Evolutionary conservation across 2,888 invertebrate species (phyloP).

Genomic region (Drosophila prolongata): DNA sequence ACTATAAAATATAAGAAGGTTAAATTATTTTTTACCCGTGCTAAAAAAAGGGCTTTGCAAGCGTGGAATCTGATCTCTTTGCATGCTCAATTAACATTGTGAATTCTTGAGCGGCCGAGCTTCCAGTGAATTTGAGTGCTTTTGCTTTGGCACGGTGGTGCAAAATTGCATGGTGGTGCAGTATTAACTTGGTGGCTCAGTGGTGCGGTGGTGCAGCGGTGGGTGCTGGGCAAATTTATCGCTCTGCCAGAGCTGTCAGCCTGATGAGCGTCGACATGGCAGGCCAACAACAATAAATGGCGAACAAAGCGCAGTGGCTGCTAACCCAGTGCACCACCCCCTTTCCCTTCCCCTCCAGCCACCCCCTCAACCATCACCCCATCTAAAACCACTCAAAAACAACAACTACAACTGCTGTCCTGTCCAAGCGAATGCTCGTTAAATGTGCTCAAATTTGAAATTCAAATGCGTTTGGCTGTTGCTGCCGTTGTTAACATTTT

Average conservation of each 20-base stretch:
- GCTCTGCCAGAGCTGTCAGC: slow-evolving; percentile 69
- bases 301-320: slow-evolving; percentile 5
- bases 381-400: slow-evolving; percentile 24
- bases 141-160: slow-evolving; percentile 24
- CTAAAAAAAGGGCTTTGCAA: slow-evolving; percentile 6
- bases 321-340: slow-evolving; percentile 35
- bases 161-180: neutral
- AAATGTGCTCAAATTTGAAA: slow-evolving; percentile 67
- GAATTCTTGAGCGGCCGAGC: slow-evolving; percentile 49
- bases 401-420: slow-evolving; percentile 44
- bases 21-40: slow-evolving; percentile 1
- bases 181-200: neutral
- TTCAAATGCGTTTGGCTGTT: slow-evolving; percentile 68
- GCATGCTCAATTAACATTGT: slow-evolving; percentile 76
- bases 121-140: slow-evolving; percentile 58
- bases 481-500: slow-evolving; percentile 42
- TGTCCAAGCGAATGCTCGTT: slow-evolving; percentile 63
- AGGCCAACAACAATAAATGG: slow-evolving; percentile 44
- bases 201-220: slow-evolving; percentile 19
- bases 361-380: slow-evolving; percentile 7
- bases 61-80: slow-evolving; percentile 67
- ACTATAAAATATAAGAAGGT: neutral
- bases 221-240: slow-evolving; percentile 64
- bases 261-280: slow-evolving; percentile 76
- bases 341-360: neutral